Conservation (phyloP, 2,888 invertebrate species). For the Balanococcus diminutus region DNA sequence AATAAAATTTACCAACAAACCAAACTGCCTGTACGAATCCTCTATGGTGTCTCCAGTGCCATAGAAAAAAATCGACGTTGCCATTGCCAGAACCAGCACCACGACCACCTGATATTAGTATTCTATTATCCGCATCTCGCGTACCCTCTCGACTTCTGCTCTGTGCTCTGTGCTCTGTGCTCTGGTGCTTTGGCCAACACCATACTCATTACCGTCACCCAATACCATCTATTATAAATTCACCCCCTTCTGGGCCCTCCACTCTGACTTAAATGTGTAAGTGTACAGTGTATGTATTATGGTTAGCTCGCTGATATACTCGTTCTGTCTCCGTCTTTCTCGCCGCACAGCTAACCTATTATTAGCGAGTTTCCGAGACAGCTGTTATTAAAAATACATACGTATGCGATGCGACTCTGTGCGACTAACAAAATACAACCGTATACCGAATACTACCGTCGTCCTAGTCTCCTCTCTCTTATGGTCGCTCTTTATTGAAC, state of each 20-base stretch:
- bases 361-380: conserved; percentile 37
- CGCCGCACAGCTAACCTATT: neutral
- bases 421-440: neutral
- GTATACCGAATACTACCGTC: neutral
- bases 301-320: neutral
- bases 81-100: neutral
- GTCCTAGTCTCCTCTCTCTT: no score
- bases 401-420: neutral
- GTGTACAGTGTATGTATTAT: neutral
- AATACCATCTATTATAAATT: conserved; percentile 18
- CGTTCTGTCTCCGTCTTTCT: neutral
- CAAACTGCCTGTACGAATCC: neutral
- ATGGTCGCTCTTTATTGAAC: neutral
- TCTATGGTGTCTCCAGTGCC: neutral
- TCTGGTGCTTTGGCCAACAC: neutral
- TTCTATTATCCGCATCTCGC: neutral
- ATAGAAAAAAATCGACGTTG: no score
- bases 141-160: conserved; percentile 4
- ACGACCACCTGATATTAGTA: neutral
- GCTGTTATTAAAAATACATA: conserved; percentile 36
- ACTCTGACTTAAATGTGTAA: neutral
- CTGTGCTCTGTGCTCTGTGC: neutral
- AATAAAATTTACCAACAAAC: neutral
- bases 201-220: conserved; percentile 32
- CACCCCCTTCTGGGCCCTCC: neutral